Percentiles rank a stretch among this genome's conserved stretches.
Conservation (phyloP, 2,113 vertebrate genomes). For the Callocephalon fimbriatum region DNA sequence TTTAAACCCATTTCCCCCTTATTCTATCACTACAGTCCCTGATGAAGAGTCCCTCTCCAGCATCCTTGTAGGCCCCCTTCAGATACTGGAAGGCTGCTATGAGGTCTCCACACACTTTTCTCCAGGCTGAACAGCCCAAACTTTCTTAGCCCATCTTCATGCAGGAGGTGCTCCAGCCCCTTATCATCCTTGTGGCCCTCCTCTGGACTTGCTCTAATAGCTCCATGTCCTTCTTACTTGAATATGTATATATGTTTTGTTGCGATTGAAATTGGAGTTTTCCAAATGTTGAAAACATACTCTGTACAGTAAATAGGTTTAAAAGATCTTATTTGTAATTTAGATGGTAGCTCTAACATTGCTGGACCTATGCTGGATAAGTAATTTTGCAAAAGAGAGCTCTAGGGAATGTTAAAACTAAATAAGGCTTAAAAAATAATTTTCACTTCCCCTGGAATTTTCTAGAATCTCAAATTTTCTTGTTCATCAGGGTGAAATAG, state of each 20-base stretch:
- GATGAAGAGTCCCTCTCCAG: background rate
- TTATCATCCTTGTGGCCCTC: background rate
- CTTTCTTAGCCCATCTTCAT: background rate
- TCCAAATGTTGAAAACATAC: background rate
- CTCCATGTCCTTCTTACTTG: background rate
- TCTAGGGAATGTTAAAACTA: background rate
- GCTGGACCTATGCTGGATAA: background rate
- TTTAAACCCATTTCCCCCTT: background rate
- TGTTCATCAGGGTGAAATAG: background rate
- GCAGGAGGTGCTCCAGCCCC: background rate
- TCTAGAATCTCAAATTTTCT: background rate
- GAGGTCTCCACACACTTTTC: background rate
- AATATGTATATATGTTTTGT: background rate
- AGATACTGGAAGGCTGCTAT: background rate
- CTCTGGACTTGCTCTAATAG: background rate
- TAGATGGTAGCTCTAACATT: background rate
- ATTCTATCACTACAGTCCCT: background rate
- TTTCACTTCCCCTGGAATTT: background rate
- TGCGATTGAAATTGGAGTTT: background rate
- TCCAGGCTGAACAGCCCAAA: background rate
- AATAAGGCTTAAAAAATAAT: background rate
- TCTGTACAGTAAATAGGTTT: background rate
- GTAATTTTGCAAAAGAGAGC: background rate
- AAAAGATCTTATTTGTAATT: background rate
- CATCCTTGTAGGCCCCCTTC: background rate